Conservation (phyloP, 2,888 invertebrate genomes). For the Lymantria monacha region DNA sequence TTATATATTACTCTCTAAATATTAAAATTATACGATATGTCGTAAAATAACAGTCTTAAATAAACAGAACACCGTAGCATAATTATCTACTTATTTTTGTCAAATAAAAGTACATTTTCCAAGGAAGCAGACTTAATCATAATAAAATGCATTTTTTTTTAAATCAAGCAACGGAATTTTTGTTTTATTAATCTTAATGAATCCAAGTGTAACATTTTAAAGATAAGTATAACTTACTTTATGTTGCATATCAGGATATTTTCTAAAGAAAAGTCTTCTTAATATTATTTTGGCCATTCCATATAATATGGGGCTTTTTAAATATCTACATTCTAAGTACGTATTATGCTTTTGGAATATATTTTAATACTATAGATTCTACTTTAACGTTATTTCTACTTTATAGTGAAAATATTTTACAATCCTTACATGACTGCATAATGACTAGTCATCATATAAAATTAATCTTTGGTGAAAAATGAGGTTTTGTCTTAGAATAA, state of each 20-base stretch:
- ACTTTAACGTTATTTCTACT: conserved; percentile 7
- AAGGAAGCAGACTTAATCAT: neutral
- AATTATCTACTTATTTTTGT: too few species aligned
- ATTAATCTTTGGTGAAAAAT: conserved; percentile 23
- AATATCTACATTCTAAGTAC: conserved; percentile 19
- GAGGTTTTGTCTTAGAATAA: too few species aligned
- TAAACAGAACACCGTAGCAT: conserved; percentile 12
- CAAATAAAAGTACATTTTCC: too few species aligned
- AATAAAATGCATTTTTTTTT: neutral
- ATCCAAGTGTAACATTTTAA: too few species aligned
- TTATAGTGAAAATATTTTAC: conserved; percentile 11
- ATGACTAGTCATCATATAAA: conserved; percentile 27
- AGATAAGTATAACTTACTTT: too few species aligned
- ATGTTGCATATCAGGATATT: neutral
- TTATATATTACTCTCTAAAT: conserved; percentile 18
- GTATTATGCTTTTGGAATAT: conserved; percentile 6
- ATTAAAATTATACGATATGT: conserved; percentile 18
- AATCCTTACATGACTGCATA: conserved; percentile 15
- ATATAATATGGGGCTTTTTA: neutral
- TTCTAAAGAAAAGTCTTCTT: neutral
- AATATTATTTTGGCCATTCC: neutral
- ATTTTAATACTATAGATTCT: conserved; percentile 1
- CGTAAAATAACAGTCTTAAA: conserved; percentile 26
- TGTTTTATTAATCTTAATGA: too few species aligned
- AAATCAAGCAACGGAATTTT: too few species aligned